Evolutionary conservation across 2,888 invertebrate genomes (phyloP).

Genomic region (Pterostichus madidus): DNA sequence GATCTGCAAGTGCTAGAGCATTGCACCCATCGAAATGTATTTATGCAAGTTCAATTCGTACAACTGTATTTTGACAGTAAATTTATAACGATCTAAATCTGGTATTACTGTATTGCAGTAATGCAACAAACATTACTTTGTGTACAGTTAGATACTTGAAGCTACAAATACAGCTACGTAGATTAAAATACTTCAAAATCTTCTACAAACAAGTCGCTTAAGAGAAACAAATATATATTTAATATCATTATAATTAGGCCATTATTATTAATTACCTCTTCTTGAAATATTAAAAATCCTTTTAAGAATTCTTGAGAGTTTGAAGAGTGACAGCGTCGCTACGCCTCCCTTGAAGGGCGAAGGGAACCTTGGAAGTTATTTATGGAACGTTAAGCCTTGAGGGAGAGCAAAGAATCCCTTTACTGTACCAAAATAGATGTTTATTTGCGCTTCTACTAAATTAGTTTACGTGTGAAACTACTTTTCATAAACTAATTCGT

Average conservation of each 20-base stretch:
- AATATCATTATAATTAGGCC: conserved; percentile 6
- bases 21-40: no score
- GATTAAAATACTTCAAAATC: not conserved
- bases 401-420: conserved; percentile 48
- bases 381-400: conserved; percentile 55
- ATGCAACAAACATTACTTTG: not conserved
- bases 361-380: conserved; percentile 50
- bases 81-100: not conserved
- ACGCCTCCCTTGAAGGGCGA: conserved; percentile 11
- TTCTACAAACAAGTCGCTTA: not conserved
- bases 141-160: not conserved
- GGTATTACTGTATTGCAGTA: not conserved
- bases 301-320: not conserved
- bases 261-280: conserved; percentile 26
- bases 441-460: conserved; percentile 22
- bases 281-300: conserved; percentile 13
- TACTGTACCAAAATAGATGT: conserved; percentile 44
- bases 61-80: no score
- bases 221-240: not conserved
- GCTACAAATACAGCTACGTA: not conserved
- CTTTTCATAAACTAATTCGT: conserved; percentile 5
- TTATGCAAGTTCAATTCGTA: no score
- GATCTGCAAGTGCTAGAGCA: no score
- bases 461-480: conserved; percentile 17
- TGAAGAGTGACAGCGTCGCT: conserved; percentile 2